Percentiles rank a stretch among this genome's conserved stretches.
phyloP scores from a whole-genome alignment of 1,140 invertebrate species.

The Drosophila kepulauana region DNA sequence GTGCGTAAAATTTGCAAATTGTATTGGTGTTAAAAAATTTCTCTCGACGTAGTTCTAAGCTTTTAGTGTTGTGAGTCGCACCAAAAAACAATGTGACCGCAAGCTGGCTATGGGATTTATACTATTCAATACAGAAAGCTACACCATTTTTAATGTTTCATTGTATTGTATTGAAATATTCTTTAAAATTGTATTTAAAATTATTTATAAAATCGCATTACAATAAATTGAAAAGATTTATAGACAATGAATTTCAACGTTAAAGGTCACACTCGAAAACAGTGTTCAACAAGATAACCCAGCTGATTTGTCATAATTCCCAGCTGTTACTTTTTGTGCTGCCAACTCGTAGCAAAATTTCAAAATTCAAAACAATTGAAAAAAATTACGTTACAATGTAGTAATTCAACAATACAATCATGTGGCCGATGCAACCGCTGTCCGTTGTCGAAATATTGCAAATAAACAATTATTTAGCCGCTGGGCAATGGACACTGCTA shows the following conservation, averaged over 20 bases:
- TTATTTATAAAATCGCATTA: too few species aligned
- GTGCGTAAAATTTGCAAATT: constrained; percentile 48
- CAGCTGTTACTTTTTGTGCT: background rate
- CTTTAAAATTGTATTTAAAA: too few species aligned
- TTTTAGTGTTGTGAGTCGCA: constrained; percentile 31
- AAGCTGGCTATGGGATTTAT: background rate
- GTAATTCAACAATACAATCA: background rate
- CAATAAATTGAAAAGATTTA: too few species aligned
- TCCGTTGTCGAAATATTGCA: background rate
- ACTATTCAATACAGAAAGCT: background rate
- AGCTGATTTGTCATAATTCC: constrained; percentile 15
- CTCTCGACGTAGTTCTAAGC: constrained; percentile 55
- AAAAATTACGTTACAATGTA: background rate
- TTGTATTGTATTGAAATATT: too few species aligned
- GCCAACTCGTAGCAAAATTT: constrained; percentile 16
- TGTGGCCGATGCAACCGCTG: background rate
- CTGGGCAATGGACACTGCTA: background rate
- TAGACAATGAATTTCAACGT: too few species aligned
- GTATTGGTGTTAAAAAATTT: constrained; percentile 56
- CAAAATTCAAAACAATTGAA: background rate
- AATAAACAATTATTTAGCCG: background rate
- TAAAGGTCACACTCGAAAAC: background rate
- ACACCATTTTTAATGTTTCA: too few species aligned
- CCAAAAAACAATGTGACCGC: background rate
- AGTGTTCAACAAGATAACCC: constrained; percentile 8